These are phyloP conservation scores for Orchestia grillus DNA, from an alignment of 1,140 invertebrate genomes.

Conservation along the genomic window DNA sequence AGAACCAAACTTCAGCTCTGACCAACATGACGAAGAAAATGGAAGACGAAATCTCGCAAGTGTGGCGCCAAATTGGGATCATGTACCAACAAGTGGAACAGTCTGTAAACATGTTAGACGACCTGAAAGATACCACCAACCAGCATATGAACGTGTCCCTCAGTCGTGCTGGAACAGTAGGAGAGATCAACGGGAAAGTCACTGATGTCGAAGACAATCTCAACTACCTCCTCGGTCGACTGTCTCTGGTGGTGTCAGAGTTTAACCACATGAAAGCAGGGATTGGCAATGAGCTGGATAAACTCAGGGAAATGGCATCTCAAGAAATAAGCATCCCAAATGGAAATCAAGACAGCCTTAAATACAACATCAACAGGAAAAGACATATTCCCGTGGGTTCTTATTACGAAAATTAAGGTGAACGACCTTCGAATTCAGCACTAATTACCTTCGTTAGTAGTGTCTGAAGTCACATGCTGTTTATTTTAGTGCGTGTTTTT, in stretches of 20 bases:
- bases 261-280: slow-evolving; percentile 84
- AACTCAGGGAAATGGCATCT: slow-evolving; percentile 62
- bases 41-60: slow-evolving; percentile 85
- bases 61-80: slow-evolving; percentile 88
- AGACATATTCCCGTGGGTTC: background rate
- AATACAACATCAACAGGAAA: slow-evolving; percentile 42
- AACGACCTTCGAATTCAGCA: background rate
- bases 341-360: slow-evolving; percentile 48
- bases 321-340: slow-evolving; percentile 30
- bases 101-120: slow-evolving; percentile 80
- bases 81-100: slow-evolving; percentile 87
- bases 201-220: slow-evolving; percentile 85
- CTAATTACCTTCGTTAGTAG: background rate
- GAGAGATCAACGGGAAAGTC: slow-evolving; percentile 82
- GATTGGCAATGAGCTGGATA: slow-evolving; percentile 64
- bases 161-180: slow-evolving; percentile 76
- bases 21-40: slow-evolving; percentile 83
- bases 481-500: background rate
- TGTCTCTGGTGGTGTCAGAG: slow-evolving; percentile 86
- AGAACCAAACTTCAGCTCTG: slow-evolving; percentile 81
- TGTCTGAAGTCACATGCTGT: background rate
- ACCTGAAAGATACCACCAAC: slow-evolving; percentile 75
- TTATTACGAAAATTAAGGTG: background rate
- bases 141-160: slow-evolving; percentile 85
- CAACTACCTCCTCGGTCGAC: slow-evolving; percentile 84